A percentile compares a stretch with the other conserved stretches of the same genome.
Evolutionary conservation across 2,888 invertebrate species (phyloP).

Genomic region (Thera obeliscata): DNA sequence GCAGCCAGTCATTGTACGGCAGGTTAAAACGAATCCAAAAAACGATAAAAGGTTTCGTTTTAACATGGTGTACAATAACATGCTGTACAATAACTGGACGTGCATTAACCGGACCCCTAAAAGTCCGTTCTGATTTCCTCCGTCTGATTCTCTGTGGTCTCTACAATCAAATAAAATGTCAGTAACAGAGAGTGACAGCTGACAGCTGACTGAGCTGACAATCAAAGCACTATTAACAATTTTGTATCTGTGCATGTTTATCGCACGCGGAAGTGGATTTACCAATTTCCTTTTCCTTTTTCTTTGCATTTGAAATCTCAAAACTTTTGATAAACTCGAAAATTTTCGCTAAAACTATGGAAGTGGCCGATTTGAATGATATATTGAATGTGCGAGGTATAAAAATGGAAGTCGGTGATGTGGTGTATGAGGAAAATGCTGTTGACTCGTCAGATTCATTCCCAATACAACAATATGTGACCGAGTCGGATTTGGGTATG

Average conservation of each 20-base stretch:
- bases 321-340: constrained; percentile 48
- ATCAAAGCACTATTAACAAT: constrained; percentile 1
- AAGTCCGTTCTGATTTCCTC: no score
- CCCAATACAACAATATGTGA: constrained; percentile 77
- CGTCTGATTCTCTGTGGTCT: neutral
- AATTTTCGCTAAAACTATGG: constrained; percentile 55
- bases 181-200: constrained; percentile 11
- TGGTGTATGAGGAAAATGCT: constrained; percentile 59
- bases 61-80: no score
- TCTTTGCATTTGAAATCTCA: constrained; percentile 34
- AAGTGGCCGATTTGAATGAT: constrained; percentile 75
- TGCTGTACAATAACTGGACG: no score
- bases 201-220: neutral
- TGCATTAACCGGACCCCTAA: no score
- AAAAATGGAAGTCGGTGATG: constrained; percentile 75
- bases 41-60: no score
- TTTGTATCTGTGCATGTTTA: constrained; percentile 39
- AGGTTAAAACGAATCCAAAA: no score
- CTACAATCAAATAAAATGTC: neutral
- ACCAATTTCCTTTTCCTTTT: constrained; percentile 69
- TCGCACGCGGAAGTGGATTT: constrained; percentile 80
- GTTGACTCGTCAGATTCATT: constrained; percentile 65
- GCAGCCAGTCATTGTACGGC: no score
- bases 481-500: constrained; percentile 78
- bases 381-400: constrained; percentile 70